These are phyloP conservation scores for Trichopoda pennipes DNA, from an alignment of 2,888 invertebrate genomes.

Conservation along the genomic window DNA sequence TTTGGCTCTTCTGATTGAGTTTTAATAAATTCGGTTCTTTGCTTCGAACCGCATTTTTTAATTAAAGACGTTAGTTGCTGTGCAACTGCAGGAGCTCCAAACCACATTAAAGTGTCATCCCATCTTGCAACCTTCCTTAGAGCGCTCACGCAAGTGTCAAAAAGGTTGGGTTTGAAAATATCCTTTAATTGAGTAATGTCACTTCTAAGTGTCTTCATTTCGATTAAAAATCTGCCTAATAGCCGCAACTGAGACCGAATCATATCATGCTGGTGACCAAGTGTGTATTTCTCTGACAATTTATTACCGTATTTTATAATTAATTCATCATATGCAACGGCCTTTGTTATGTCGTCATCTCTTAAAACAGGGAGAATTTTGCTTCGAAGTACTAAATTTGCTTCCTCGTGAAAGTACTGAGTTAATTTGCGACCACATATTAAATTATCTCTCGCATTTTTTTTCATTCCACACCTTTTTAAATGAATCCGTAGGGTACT, in stretches of 20 bases:
- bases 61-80: background rate
- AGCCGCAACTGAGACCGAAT: background rate
- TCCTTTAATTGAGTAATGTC: no score
- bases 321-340: background rate
- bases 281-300: background rate
- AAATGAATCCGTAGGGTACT: no score
- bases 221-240: no score
- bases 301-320: background rate
- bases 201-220: no score
- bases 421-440: background rate
- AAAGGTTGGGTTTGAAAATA: no score
- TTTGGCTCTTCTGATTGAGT: no score
- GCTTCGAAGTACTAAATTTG: background rate
- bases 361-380: background rate
- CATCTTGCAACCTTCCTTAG: no score
- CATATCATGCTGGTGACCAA: conserved; percentile 6
- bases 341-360: background rate
- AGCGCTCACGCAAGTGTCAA: no score
- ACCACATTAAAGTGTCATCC: background rate
- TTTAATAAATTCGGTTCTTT: conserved; percentile 4
- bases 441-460: no score
- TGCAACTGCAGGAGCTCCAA: background rate
- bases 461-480: no score
- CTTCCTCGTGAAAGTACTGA: background rate
- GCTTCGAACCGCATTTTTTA: background rate